Percentiles rank a stretch among this genome's conserved stretches.
These are phyloP conservation scores for Nibea coibor DNA, from an alignment of 2,113 vertebrate species.

Conservation along the genomic window DNA sequence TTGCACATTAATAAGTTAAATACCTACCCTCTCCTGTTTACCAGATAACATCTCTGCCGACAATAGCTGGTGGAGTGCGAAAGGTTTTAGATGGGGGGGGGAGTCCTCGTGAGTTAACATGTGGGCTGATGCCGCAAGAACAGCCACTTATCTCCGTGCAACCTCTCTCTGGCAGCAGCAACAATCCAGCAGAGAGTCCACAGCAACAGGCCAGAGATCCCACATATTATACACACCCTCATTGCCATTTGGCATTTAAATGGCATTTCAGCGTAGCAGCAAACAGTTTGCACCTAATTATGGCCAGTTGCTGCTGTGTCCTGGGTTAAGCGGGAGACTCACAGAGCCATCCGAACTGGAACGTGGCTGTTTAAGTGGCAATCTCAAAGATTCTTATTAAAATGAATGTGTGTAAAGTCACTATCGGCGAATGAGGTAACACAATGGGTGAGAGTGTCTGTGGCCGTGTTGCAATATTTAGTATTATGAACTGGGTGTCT, in stretches of 20 bases:
- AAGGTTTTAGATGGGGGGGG: constrained; percentile 50
- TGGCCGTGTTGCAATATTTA: too few species aligned
- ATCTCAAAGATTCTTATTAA: too few species aligned
- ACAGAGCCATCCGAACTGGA: constrained; percentile 22
- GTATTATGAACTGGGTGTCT: too few species aligned
- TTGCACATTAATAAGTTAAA: constrained; percentile 53
- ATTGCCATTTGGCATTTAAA: constrained; percentile 78
- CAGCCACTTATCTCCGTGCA: constrained; percentile 62
- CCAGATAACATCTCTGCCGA: constrained; percentile 46
- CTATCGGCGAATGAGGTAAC: too few species aligned
- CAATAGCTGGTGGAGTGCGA: constrained; percentile 28
- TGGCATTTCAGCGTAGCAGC: constrained; percentile 75
- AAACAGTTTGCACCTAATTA: constrained; percentile 80
- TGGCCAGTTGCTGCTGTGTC: constrained; percentile 61
- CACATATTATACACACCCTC: constrained; percentile 55
- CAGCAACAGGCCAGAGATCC: constrained; percentile 61
- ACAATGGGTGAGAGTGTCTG: too few species aligned
- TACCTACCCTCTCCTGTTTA: constrained; percentile 37
- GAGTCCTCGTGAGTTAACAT: constrained; percentile 41
- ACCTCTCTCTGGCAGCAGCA: constrained; percentile 52
- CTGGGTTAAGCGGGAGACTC: constrained; percentile 34
- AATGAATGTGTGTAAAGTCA: too few species aligned
- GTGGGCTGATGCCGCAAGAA: constrained; percentile 51
- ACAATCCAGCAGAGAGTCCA: constrained; percentile 53
- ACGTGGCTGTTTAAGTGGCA: constrained; percentile 6